Evolutionary conservation across 2,797 vertebrate genomes (phyloP).

Genomic region (Falco rusticolus): DNA sequence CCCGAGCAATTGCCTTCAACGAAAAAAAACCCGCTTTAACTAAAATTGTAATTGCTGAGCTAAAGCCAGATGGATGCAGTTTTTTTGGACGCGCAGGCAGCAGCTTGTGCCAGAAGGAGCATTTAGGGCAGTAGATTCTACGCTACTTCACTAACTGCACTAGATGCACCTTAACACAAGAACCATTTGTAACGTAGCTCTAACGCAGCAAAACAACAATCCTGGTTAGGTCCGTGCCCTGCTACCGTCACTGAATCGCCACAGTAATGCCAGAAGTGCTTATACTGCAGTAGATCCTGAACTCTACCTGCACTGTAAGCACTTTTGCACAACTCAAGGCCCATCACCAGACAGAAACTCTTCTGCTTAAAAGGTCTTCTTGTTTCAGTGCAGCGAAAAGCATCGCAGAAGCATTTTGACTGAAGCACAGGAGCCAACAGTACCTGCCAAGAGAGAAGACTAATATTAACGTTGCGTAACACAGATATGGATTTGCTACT

Average conservation of each 20-base stretch:
- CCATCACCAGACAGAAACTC: background rate
- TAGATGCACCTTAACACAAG: constrained; percentile 99
- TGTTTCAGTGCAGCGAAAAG: background rate
- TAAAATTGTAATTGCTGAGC: background rate
- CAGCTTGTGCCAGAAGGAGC: constrained; percentile 97
- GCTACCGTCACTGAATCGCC: constrained; percentile 39
- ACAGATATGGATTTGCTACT: background rate
- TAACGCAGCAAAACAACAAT: background rate
- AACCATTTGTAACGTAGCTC: background rate
- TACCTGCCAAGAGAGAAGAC: constrained; percentile 35
- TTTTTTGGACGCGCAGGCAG: constrained; percentile 40
- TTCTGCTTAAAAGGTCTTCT: background rate
- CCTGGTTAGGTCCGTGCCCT: background rate
- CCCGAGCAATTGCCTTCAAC: background rate
- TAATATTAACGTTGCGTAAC: background rate
- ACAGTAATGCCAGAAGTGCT: constrained; percentile 82
- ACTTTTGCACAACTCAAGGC: constrained; percentile 84
- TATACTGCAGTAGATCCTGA: constrained; percentile 79
- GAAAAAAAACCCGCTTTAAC: background rate
- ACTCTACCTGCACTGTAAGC: constrained; percentile 88
- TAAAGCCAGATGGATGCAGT: background rate
- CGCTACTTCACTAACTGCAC: constrained; percentile 96
- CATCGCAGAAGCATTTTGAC: background rate
- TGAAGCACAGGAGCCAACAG: background rate
- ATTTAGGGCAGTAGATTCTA: constrained; percentile 98